A percentile compares a stretch with the other conserved stretches of the same genome.
phyloP scores from a whole-genome alignment of 2,888 invertebrate genomes.

The Proisotoma minuta region DNA sequence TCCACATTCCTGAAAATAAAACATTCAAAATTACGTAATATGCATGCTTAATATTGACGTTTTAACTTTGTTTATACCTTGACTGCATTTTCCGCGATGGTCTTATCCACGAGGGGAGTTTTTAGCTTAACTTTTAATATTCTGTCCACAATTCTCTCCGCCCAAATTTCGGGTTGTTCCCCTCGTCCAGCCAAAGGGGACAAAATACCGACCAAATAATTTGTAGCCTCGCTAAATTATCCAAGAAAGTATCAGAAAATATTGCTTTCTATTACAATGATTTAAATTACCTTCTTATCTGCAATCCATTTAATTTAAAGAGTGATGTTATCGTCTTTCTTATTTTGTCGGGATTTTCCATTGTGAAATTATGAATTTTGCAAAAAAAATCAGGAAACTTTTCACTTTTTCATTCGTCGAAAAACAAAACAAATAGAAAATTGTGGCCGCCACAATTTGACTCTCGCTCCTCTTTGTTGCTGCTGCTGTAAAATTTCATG shows the following conservation, averaged over 20 bases:
- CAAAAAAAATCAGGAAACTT: too few relatives aligned
- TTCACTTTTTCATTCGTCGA: too few relatives aligned
- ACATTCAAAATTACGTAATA: conserved; percentile 9
- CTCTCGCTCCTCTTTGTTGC: too few relatives aligned
- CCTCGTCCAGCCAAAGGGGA: conserved; percentile 56
- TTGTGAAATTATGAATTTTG: too few relatives aligned
- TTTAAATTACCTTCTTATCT: conserved; percentile 21
- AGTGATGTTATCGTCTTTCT: conserved; percentile 18
- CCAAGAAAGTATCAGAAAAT: too few relatives aligned
- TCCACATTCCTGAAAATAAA: conserved; percentile 55
- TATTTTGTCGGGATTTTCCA: conserved; percentile 8
- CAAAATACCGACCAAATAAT: conserved; percentile 67
- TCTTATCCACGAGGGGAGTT: conserved; percentile 67
- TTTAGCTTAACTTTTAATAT: conserved; percentile 71
- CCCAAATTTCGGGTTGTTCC: conserved; percentile 65
- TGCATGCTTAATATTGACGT: not conserved
- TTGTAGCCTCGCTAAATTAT: conserved; percentile 62
- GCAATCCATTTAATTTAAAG: conserved; percentile 23
- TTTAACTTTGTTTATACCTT: conserved; percentile 56
- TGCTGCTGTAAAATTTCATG: too few relatives aligned
- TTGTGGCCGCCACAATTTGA: too few relatives aligned
- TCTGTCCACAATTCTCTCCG: conserved; percentile 71
- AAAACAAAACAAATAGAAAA: too few relatives aligned
- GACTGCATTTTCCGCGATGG: conserved; percentile 68
- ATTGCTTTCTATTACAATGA: not conserved